Conservation (phyloP, 2,797 vertebrate species). For the Clarias pachynema region DNA sequence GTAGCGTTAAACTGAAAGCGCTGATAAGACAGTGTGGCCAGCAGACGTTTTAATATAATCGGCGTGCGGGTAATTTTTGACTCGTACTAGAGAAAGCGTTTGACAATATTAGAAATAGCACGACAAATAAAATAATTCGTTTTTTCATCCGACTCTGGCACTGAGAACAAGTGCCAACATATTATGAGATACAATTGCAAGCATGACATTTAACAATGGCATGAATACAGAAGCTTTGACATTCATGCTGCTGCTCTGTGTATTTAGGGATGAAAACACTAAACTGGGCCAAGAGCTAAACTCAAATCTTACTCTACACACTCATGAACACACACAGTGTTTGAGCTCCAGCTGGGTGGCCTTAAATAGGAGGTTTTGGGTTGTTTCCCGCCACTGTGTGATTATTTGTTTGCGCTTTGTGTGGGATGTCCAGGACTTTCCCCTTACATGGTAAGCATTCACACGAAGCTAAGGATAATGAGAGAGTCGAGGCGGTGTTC, state of each 20-base stretch:
- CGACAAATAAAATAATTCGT: not conserved
- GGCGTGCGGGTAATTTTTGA: no score
- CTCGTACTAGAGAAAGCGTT: not conserved
- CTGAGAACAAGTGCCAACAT: not conserved
- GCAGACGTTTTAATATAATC: no score
- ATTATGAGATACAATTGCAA: conserved; percentile 24
- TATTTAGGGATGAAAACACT: not conserved
- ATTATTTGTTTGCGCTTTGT: not conserved
- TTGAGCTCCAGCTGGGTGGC: not conserved
- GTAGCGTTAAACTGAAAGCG: no score
- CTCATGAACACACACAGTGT: not conserved
- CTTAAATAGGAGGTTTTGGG: conserved; percentile 11
- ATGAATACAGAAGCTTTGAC: conserved; percentile 15
- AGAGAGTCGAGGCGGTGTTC: not conserved
- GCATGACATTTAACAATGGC: conserved; percentile 31
- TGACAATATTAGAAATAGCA: conserved; percentile 2
- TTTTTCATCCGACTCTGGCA: not conserved
- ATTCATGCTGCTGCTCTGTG: conserved; percentile 14
- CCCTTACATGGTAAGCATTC: conserved; percentile 12
- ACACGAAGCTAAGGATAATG: conserved; percentile 9
- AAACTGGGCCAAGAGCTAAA: not conserved
- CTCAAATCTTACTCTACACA: not conserved
- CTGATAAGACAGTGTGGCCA: no score
- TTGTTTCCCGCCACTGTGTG: conserved; percentile 13
- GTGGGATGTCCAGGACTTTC: conserved; percentile 1